These are phyloP conservation scores for Willowsia nigromaculata DNA, from an alignment of 2,888 invertebrate genomes.

Conservation along the genomic window DNA sequence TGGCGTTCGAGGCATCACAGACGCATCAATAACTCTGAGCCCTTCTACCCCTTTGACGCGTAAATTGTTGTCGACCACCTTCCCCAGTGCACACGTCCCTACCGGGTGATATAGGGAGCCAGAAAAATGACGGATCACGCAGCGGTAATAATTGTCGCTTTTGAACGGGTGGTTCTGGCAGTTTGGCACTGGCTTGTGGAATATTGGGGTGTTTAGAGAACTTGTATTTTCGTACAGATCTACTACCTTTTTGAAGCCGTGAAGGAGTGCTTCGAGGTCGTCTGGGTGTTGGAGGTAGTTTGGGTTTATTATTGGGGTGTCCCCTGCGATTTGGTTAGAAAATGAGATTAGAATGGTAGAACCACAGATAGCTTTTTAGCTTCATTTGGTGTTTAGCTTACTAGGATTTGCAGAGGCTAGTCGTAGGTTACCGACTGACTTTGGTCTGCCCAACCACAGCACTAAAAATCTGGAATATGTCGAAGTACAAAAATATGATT, in stretches of 20 bases:
- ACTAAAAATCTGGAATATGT: too few species aligned
- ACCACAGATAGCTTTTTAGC: too few species aligned
- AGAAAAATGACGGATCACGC: conserved; percentile 84
- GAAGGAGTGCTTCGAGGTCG: conserved; percentile 84
- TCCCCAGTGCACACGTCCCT: conserved; percentile 85
- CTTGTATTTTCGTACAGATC: conserved; percentile 49
- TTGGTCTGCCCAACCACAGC: conserved; percentile 85
- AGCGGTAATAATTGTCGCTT: conserved; percentile 85
- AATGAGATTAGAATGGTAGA: too few species aligned
- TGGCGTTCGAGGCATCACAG: too few species aligned
- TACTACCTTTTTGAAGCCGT: conserved; percentile 37
- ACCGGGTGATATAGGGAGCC: conserved; percentile 87
- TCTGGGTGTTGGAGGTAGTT: conserved; percentile 84
- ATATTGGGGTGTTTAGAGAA: conserved; percentile 42
- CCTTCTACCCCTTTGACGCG: too few species aligned
- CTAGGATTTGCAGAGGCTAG: conserved; percentile 83
- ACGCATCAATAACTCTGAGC: too few species aligned
- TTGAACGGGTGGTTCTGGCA: conserved; percentile 80
- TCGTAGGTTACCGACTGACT: conserved; percentile 85
- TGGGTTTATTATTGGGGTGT: too few species aligned
- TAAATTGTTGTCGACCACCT: conserved; percentile 73
- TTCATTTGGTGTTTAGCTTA: too few species aligned
- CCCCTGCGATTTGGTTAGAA: too few species aligned
- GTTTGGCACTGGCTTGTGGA: conserved; percentile 44
- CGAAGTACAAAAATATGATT: too few species aligned